Conservation (phyloP, 2,888 invertebrate genomes). For the Hydroisotoma schaefferi region DNA sequence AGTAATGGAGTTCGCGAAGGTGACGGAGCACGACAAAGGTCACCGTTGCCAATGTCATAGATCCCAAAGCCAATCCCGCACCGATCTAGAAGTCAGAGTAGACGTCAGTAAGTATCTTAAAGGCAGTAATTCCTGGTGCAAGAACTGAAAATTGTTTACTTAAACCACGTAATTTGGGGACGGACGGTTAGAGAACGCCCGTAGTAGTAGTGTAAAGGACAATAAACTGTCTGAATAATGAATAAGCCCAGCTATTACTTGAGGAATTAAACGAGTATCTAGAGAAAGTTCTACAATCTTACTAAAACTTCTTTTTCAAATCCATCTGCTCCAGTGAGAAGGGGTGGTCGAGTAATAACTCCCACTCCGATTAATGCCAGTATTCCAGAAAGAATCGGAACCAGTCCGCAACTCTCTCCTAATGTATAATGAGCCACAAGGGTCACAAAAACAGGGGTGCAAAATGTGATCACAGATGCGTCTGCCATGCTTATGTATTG, state of each 20-base stretch:
- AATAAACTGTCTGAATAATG: neutral
- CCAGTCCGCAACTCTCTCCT: constrained; percentile 43
- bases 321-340: constrained; percentile 37
- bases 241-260: neutral
- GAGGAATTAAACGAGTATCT: neutral
- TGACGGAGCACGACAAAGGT: constrained; percentile 74
- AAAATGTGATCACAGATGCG: constrained; percentile 36
- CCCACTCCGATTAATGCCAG: constrained; percentile 38
- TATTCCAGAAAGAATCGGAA: constrained; percentile 34
- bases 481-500: constrained; percentile 42
- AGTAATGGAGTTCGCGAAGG: constrained; percentile 80
- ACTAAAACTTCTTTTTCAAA: constrained; percentile 26
- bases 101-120: neutral
- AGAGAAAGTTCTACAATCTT: neutral
- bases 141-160: too few relatives aligned
- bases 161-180: too few relatives aligned
- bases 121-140: too few relatives aligned
- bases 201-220: too few relatives aligned
- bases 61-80: constrained; percentile 34
- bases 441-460: constrained; percentile 38
- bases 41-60: constrained; percentile 34
- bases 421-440: constrained; percentile 20
- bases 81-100: constrained; percentile 34
- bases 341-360: constrained; percentile 41
- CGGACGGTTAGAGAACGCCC: too few relatives aligned